A percentile compares a stretch with the other conserved stretches of the same genome.
These are phyloP conservation scores for Micronisus gabar DNA, from an alignment of 2,113 vertebrate genomes.

Conservation along the genomic window DNA sequence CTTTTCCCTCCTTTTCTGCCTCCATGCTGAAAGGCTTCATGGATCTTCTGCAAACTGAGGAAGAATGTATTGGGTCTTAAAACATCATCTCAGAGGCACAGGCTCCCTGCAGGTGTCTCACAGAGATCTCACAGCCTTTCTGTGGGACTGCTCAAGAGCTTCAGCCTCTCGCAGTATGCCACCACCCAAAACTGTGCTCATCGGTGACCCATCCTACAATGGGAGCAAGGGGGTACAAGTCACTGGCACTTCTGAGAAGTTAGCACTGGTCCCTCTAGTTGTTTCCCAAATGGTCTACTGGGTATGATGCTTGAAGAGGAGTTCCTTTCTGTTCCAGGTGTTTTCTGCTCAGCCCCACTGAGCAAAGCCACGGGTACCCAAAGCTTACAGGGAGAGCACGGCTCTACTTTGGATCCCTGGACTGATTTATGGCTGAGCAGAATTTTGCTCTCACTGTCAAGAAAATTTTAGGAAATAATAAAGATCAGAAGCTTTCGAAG, in stretches of 20 bases:
- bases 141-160: not conserved
- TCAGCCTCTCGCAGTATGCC: not conserved
- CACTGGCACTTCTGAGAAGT: not conserved
- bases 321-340: not conserved
- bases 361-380: not conserved
- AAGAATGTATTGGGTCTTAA: not conserved
- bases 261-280: not conserved
- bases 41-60: not conserved
- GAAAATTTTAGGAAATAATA: not conserved
- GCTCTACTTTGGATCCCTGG: not conserved
- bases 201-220: not conserved
- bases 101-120: not conserved
- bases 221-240: not conserved
- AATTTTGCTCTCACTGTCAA: not conserved
- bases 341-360: not conserved
- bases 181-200: not conserved
- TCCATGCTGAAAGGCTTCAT: not conserved
- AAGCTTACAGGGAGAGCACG: not conserved
- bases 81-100: not conserved
- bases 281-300: not conserved
- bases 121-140: not conserved
- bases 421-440: not conserved
- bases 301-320: not conserved
- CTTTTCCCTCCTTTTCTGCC: not conserved
- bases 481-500: not conserved